Evolutionary conservation across 2,113 vertebrate species (phyloP).

Genomic region (Casuarius casuarius): DNA sequence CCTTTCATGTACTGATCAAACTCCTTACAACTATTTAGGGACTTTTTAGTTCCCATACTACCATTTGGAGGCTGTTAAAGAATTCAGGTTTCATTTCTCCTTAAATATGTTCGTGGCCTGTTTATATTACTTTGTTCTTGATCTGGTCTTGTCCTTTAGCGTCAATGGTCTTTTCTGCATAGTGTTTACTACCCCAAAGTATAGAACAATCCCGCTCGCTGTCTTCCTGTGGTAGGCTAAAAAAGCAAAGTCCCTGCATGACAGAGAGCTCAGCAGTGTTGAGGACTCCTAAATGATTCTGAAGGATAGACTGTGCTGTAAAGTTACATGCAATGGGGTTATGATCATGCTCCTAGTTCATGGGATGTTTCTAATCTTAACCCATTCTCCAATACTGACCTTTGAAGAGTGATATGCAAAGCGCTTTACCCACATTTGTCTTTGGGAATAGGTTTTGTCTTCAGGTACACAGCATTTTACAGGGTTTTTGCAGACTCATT

Average conservation of each 20-base stretch:
- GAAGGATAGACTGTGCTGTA: not conserved
- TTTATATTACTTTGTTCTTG: not conserved
- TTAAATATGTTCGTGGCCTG: not conserved
- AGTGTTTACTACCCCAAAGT: not conserved
- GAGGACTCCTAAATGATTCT: not conserved
- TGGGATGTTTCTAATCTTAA: not conserved
- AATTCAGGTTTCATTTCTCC: not conserved
- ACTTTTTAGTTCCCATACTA: not conserved
- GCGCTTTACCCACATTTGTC: not conserved
- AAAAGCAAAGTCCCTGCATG: not conserved
- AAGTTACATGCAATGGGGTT: not conserved
- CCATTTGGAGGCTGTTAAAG: not conserved
- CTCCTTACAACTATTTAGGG: not conserved
- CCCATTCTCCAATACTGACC: not conserved
- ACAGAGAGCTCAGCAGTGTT: not conserved
- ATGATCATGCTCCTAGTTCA: not conserved
- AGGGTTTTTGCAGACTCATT: slow-evolving; percentile 31
- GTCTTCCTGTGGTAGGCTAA: not conserved
- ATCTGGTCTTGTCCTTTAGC: not conserved
- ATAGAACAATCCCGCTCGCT: not conserved
- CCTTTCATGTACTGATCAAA: slow-evolving; percentile 35
- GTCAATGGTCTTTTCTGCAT: not conserved
- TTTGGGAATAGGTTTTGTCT: not conserved
- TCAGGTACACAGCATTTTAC: not conserved
- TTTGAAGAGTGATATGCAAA: not conserved